These are phyloP conservation scores for Aplodontia rufa DNA, from an alignment of 2,113 vertebrate genomes.

Conservation along the genomic window DNA sequence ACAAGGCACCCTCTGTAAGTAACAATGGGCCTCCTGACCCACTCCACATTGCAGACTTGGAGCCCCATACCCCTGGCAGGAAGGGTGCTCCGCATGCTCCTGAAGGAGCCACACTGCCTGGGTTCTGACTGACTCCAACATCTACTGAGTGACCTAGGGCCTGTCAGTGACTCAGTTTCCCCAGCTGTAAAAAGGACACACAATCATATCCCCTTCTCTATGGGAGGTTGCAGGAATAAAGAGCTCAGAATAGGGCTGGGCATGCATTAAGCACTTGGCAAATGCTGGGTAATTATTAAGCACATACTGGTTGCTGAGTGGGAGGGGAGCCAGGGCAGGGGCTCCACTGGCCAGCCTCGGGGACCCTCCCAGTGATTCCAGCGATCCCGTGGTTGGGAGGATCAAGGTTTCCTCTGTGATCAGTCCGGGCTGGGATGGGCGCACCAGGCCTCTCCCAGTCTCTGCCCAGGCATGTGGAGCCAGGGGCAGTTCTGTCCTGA, in stretches of 20 bases:
- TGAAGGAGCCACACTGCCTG: not conserved
- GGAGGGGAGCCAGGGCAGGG: too few relatives aligned
- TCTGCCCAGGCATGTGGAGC: not conserved
- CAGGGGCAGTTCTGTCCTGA: not conserved
- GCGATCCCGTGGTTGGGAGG: not conserved
- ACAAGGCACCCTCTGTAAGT: too few relatives aligned
- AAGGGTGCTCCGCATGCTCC: too few relatives aligned
- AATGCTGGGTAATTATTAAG: not conserved
- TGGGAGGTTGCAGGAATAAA: not conserved
- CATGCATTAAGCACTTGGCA: not conserved
- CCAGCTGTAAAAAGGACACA: not conserved
- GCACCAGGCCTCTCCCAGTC: too few relatives aligned
- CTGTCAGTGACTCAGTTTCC: not conserved
- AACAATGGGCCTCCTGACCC: not conserved
- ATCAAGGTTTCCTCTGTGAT: not conserved
- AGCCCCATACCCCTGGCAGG: rapidly evolving
- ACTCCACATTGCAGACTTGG: not conserved
- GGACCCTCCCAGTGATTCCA: not conserved
- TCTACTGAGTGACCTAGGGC: not conserved
- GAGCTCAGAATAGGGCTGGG: not conserved
- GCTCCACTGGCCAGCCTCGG: not conserved
- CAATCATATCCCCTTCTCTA: not conserved
- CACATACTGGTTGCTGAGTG: not conserved
- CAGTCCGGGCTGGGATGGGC: not conserved
- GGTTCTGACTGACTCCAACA: not conserved